Evolutionary conservation across 2,888 invertebrate genomes (phyloP).

Genomic region (Caenorhabditis zanzibari): DNA sequence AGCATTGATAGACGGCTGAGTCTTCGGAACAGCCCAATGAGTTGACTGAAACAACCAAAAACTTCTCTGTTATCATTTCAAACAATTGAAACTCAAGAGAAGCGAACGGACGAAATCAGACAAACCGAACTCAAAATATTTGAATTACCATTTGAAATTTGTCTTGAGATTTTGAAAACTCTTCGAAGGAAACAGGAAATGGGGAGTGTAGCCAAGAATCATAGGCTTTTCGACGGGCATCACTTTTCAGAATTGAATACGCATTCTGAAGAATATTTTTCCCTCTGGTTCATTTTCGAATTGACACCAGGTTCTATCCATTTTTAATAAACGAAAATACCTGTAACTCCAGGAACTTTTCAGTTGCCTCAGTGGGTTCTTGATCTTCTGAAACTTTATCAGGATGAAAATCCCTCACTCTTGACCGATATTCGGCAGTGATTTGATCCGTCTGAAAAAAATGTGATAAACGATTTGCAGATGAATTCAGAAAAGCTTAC

Average conservation of each 20-base stretch:
- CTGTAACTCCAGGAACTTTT: slow-evolving; percentile 69
- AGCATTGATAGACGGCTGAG: slow-evolving; percentile 61
- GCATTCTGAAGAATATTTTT: slow-evolving; percentile 69
- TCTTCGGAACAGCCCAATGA: slow-evolving; percentile 73
- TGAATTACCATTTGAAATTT: slow-evolving; percentile 66
- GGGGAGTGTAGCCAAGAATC: slow-evolving; percentile 71
- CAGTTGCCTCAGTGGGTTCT: slow-evolving; percentile 5
- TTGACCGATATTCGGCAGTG: slow-evolving; percentile 73
- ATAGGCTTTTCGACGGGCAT: slow-evolving; percentile 59
- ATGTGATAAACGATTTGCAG: neutral
- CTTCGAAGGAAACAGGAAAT: slow-evolving; percentile 67
- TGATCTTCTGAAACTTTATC: slow-evolving; percentile 66
- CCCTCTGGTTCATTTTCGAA: neutral
- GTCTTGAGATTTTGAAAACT: slow-evolving; percentile 64
- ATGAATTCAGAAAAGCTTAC: slow-evolving; percentile 23
- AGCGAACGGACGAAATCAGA: slow-evolving; percentile 4
- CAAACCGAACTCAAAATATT: slow-evolving; percentile 12
- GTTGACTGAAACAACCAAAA: slow-evolving; percentile 69
- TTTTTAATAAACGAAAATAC: slow-evolving; percentile 56
- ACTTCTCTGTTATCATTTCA: neutral
- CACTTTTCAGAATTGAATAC: slow-evolving; percentile 58
- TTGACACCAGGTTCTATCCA: slow-evolving; percentile 37
- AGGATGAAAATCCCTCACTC: slow-evolving; percentile 75
- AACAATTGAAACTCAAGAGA: neutral
- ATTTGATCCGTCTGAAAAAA: slow-evolving; percentile 76